phyloP scores from a whole-genome alignment of 1,140 invertebrate species.

The Drosophila funebris region DNA sequence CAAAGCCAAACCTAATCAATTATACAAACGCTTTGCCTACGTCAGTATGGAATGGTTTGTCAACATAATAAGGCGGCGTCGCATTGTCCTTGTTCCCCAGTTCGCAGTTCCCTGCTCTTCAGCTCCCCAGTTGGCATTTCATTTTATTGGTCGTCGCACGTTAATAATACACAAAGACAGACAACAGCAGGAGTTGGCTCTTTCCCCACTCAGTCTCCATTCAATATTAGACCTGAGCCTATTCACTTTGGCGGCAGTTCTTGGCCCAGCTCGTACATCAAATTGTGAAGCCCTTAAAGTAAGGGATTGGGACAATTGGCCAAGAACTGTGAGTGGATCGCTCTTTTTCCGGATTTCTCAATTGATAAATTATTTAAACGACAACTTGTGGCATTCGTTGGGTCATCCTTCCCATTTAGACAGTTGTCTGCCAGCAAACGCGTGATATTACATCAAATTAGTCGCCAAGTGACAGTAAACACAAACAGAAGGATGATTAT shows the following conservation, averaged over 20 bases:
- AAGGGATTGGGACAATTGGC: not conserved
- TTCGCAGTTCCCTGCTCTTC: not conserved
- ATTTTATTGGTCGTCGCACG: slow-evolving; percentile 36
- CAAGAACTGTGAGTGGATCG: not conserved
- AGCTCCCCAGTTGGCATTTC: slow-evolving; percentile 39
- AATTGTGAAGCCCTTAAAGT: slow-evolving; percentile 1
- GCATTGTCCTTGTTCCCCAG: slow-evolving; percentile 30
- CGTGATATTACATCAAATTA: slow-evolving; percentile 60
- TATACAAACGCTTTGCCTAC: slow-evolving; percentile 52
- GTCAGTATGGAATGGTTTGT: slow-evolving; percentile 55
- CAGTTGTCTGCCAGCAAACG: slow-evolving; percentile 1
- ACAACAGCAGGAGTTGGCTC: slow-evolving; percentile 1
- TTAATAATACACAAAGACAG: slow-evolving; percentile 33
- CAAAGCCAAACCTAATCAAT: slow-evolving; percentile 74
- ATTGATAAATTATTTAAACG: slow-evolving; percentile 79
- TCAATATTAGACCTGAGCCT: slow-evolving; percentile 4
- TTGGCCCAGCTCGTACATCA: slow-evolving; percentile 49
- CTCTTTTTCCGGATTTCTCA: slow-evolving; percentile 62
- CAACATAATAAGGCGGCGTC: slow-evolving; percentile 69
- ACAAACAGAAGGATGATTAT: slow-evolving; percentile 55
- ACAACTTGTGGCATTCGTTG: slow-evolving; percentile 59
- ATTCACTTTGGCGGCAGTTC: slow-evolving; percentile 6
- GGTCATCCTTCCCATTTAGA: not conserved
- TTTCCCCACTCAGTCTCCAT: not conserved
- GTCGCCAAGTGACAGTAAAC: slow-evolving; percentile 61